Base-by-base conservation (phyloP, 2,113 vertebrate species). In the Pangasianodon hypophthalmus region DNA sequence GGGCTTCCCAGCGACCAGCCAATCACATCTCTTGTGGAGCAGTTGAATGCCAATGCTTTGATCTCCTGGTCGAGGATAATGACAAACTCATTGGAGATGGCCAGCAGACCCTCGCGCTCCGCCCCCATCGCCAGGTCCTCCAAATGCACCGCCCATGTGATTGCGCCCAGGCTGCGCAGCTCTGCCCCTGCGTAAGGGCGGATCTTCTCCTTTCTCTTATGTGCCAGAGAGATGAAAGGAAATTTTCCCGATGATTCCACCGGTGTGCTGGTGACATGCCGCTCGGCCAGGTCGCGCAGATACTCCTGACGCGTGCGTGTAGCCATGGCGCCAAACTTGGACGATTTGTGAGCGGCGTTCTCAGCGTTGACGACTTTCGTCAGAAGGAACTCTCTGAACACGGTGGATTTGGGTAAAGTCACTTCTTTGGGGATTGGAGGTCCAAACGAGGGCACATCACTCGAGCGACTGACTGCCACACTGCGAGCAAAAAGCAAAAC, bases 271-370 rank as follows among this genome's bases (percentile, higher is more conserved):
- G 98, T 99, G 89, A 98, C 97, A 92, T 99, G 98, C 93, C 98
- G 98, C 93, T 99, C 98, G n/a, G 98, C 98, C 89, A 99, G 95
- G 92, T 99, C 98, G 64, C 98, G 97, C 92, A 99, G 96, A 92
- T 99, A 99, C 92, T 99, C 98, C 93, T 99, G 98, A n/a, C 98
- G 97, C 0, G 98, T 99, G 91, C 98, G 96, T 24, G 97, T 99
- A 37, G 98, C 98, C 98, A 99, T 99, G 7, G 98, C 98, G 0
- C 97, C 96, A 89, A 99, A 99, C 95, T 99, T 99, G 50, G 99
- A 97, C 0, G 98, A 99, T 92, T 99, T 99, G 94, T 99, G 98
- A 92, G 98, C 98, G 26, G 98, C 98, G n/a, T 98, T 99, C 94
- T 99, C 98, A 1, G 97, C 98, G 13, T 99, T 99, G 92, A 99